Evolutionary conservation across 1,140 invertebrate species (phyloP).

Genomic region (Drosophila punjabiensis): DNA sequence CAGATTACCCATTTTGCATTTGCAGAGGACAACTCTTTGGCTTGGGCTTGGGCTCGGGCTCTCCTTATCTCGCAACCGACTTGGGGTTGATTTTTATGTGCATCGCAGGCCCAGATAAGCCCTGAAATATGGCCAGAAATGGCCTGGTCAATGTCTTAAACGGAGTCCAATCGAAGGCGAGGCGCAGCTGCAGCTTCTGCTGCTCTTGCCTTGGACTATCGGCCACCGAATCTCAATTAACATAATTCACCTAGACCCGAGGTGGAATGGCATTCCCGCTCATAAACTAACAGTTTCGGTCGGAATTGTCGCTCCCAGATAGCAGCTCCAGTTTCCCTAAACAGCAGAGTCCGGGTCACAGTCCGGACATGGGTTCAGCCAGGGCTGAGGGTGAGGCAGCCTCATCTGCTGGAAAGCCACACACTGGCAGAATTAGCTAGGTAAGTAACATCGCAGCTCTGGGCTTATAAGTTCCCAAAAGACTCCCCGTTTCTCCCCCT

Average conservation of each 20-base stretch:
- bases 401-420: constrained; percentile 11
- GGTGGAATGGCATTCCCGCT: constrained; percentile 34
- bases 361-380: constrained; percentile 36
- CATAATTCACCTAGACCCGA: constrained; percentile 72
- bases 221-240: constrained; percentile 71
- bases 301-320: constrained; percentile 59
- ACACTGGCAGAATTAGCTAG: neutral
- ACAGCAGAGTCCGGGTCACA: constrained; percentile 36
- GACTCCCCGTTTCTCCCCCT: constrained; percentile 2
- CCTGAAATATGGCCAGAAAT: constrained; percentile 59
- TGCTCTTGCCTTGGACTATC: constrained; percentile 56
- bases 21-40: constrained; percentile 40
- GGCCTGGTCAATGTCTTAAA: constrained; percentile 48
- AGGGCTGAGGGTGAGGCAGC: neutral
- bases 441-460: neutral
- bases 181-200: constrained; percentile 44
- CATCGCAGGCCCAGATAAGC: constrained; percentile 54
- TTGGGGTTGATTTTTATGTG: constrained; percentile 63
- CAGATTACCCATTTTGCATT: constrained; percentile 53
- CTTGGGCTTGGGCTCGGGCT: neutral
- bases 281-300: constrained; percentile 61
- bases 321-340: constrained; percentile 44
- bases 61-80: constrained; percentile 18
- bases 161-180: constrained; percentile 27
- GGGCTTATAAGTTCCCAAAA: neutral